These are phyloP conservation scores for Hypomecis punctinalis DNA, from an alignment of 2,888 invertebrate genomes.

Conservation along the genomic window DNA sequence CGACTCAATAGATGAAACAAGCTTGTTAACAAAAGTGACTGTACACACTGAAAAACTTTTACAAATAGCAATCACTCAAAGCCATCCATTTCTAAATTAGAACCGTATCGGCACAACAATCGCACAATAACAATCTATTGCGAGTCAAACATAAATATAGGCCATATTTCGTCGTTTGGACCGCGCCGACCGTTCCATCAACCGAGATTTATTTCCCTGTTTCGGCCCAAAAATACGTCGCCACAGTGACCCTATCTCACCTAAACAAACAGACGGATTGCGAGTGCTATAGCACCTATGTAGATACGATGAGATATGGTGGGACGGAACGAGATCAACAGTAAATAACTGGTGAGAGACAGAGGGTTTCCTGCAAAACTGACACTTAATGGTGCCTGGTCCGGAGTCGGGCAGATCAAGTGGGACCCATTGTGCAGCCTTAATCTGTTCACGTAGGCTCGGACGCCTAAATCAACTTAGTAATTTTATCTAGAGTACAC, in stretches of 20 bases:
- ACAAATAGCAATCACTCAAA: conserved; percentile 43
- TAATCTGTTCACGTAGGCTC: conserved; percentile 31
- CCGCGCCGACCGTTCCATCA: conserved; percentile 44
- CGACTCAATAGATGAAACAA: conserved; percentile 9
- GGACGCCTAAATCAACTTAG: conserved; percentile 33
- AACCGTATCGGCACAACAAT: conserved; percentile 46
- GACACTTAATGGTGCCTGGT: conserved; percentile 67
- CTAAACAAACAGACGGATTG: conserved; percentile 53
- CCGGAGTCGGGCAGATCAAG: conserved; percentile 39
- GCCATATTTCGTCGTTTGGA: conserved; percentile 46
- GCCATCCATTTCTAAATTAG: conserved; percentile 47
- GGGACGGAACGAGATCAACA: conserved; percentile 76
- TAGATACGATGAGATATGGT: conserved; percentile 41
- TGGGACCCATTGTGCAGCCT: conserved; percentile 28
- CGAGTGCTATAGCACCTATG: conserved; percentile 18
- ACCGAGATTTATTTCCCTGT: conserved; percentile 45
- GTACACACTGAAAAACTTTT: conserved; percentile 39
- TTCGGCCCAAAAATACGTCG: conserved; percentile 46
- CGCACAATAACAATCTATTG: conserved; percentile 48
- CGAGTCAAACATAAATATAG: conserved; percentile 47
- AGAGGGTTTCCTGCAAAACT: conserved; percentile 76
- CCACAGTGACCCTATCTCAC: conserved; percentile 45
- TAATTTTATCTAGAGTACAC: conserved; percentile 28
- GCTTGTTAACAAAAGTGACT: conserved; percentile 22
- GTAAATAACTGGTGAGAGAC: conserved; percentile 77